Conservation (phyloP, 2,888 invertebrate genomes). For the Trissolcus brochymenae region DNA sequence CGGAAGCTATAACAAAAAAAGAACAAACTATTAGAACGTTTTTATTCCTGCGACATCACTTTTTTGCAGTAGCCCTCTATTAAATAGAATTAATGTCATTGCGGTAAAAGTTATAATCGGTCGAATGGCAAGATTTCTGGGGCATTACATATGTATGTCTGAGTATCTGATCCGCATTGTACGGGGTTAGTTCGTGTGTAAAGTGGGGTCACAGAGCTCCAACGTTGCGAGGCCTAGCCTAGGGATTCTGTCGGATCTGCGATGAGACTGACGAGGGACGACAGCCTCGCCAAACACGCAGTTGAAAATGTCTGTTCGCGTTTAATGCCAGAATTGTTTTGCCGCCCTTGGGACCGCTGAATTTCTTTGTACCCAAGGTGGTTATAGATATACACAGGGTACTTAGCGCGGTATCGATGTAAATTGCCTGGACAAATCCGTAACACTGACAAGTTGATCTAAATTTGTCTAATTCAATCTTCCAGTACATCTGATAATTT, state of each 20-base stretch:
- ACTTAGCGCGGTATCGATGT: conserved; percentile 3
- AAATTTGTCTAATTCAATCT: not conserved
- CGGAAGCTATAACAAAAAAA: not conserved
- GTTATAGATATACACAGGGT: conserved; percentile 16
- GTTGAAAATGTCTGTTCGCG: conserved; percentile 74
- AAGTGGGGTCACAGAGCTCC: conserved; percentile 62
- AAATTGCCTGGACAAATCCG: conserved; percentile 9
- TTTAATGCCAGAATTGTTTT: conserved; percentile 72
- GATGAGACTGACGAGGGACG: conserved; percentile 74
- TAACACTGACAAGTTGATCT: not conserved
- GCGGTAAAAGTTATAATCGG: conserved; percentile 63
- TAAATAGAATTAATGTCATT: conserved; percentile 59
- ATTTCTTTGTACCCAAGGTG: conserved; percentile 27
- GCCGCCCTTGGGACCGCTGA: conserved; percentile 60
- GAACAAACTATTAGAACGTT: not conserved
- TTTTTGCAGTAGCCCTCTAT: conserved; percentile 26
- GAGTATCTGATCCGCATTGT: conserved; percentile 56
- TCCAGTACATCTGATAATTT: too few relatives aligned
- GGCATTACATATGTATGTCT: conserved; percentile 52
- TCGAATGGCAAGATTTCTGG: conserved; percentile 44
- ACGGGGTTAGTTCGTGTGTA: conserved; percentile 47
- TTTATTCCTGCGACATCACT: not conserved
- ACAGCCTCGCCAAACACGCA: conserved; percentile 73
- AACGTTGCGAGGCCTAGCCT: conserved; percentile 58
- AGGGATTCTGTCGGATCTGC: conserved; percentile 64